Percentiles rank a stretch among this genome's conserved stretches.
These are phyloP conservation scores for Aphis craccivora DNA, from an alignment of 1,140 invertebrate genomes.

Conservation along the genomic window DNA sequence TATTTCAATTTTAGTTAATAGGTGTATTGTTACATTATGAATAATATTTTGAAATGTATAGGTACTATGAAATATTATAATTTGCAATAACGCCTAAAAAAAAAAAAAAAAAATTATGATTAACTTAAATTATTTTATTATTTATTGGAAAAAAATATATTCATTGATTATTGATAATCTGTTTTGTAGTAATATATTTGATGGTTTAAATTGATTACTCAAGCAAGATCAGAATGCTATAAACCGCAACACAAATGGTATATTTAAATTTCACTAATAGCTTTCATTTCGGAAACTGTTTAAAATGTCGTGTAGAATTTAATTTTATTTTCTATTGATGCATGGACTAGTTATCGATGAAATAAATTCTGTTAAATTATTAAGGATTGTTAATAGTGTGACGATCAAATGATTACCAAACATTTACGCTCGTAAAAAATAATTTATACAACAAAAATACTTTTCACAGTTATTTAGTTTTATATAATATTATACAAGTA, in stretches of 20 bases:
- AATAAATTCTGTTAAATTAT: slow-evolving; percentile 25
- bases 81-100: background rate
- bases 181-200: background rate
- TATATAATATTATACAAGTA: background rate
- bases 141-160: background rate
- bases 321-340: background rate
- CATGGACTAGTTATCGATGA: background rate
- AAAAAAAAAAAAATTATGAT: background rate
- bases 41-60: background rate
- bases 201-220: background rate
- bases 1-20: slow-evolving; percentile 4
- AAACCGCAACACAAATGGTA: background rate
- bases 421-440: background rate
- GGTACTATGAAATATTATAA: background rate
- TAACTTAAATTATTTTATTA: background rate
- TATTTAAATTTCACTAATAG: slow-evolving; percentile 29
- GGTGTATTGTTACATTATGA: background rate
- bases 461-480: background rate
- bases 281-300: slow-evolving; percentile 11
- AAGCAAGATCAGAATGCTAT: background rate
- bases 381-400: background rate
- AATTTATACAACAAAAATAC: background rate
- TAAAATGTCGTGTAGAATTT: background rate
- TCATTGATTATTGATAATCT: background rate
- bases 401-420: background rate